phyloP scores from a whole-genome alignment of 37 sponge, comb jelly and placozoan genomes.

The Halichondria panicea region DNA sequence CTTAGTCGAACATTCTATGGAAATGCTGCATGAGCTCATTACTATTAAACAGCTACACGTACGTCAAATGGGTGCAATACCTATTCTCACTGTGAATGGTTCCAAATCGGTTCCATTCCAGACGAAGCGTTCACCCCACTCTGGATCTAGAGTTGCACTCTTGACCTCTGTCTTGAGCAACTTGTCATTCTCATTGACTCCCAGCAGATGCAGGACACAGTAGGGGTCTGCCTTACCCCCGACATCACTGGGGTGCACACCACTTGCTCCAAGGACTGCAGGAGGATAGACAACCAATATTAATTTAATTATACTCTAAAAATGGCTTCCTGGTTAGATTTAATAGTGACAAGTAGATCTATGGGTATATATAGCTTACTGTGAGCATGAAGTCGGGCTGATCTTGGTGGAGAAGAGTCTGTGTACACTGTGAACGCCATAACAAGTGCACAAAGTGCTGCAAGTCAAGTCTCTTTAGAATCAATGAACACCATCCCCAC shows the following conservation, averaged over 20 bases:
- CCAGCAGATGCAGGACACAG: constrained; percentile 60
- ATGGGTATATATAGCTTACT: background rate
- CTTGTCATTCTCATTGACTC: constrained; percentile 1
- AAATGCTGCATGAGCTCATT: too few relatives aligned
- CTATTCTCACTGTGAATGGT: constrained; percentile 21
- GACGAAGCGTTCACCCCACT: constrained; percentile 63
- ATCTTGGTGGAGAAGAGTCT: too few relatives aligned
- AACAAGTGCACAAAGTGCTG: too few relatives aligned
- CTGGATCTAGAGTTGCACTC: constrained; percentile 59
- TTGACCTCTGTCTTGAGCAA: constrained; percentile 47
- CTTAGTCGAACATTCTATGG: too few relatives aligned
- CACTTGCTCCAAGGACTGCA: constrained; percentile 44
- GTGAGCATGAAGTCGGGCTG: too few relatives aligned
- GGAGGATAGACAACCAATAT: too few relatives aligned
- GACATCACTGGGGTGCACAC: constrained; percentile 43
- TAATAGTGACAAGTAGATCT: background rate
- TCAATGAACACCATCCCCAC: too few relatives aligned
- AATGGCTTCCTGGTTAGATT: background rate
- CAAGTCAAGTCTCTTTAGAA: too few relatives aligned
- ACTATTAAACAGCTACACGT: too few relatives aligned
- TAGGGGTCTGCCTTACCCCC: constrained; percentile 80
- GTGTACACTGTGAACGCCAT: too few relatives aligned
- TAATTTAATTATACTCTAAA: too few relatives aligned
- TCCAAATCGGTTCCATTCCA: constrained; percentile 10
- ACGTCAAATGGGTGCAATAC: too few relatives aligned